These are phyloP conservation scores for Tetragonisca angustula DNA, from an alignment of 2,888 invertebrate species.

Conservation along the genomic window DNA sequence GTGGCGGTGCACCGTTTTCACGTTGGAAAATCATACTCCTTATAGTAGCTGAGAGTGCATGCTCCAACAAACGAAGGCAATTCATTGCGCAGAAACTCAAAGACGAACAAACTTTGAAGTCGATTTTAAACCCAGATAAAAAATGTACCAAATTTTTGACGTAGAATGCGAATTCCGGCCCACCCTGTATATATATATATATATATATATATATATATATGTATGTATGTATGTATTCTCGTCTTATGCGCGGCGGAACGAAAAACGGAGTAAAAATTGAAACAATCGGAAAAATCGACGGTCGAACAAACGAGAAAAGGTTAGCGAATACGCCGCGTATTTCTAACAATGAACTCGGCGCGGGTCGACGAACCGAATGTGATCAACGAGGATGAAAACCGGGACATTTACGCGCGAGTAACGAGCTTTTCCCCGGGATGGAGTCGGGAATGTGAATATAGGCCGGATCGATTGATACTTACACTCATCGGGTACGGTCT, in stretches of 20 bases:
- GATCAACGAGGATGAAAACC: neutral
- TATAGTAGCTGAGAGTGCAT: too few relatives aligned
- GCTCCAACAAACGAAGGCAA: too few relatives aligned
- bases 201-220: too few relatives aligned
- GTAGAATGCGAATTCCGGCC: too few relatives aligned
- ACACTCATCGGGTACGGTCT: conserved; percentile 81
- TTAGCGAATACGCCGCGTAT: neutral
- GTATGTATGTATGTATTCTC: neutral
- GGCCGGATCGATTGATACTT: conserved; percentile 64
- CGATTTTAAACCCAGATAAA: too few relatives aligned
- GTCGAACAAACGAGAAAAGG: neutral
- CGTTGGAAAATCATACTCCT: too few relatives aligned
- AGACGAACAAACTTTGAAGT: too few relatives aligned
- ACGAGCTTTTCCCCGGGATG: neutral
- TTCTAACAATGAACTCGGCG: neutral
- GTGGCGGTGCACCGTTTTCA: too few relatives aligned
- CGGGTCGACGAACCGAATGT: conserved; percentile 2
- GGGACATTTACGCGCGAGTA: neutral
- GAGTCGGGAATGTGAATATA: neutral
- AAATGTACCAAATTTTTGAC: too few relatives aligned
- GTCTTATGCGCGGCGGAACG: neutral
- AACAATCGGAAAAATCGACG: neutral
- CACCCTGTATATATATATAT: too few relatives aligned
- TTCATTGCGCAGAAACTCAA: too few relatives aligned
- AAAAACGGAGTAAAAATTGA: neutral